Evolutionary conservation across 2,797 vertebrate species (phyloP).

Genomic region (Siniperca scherzeri): DNA sequence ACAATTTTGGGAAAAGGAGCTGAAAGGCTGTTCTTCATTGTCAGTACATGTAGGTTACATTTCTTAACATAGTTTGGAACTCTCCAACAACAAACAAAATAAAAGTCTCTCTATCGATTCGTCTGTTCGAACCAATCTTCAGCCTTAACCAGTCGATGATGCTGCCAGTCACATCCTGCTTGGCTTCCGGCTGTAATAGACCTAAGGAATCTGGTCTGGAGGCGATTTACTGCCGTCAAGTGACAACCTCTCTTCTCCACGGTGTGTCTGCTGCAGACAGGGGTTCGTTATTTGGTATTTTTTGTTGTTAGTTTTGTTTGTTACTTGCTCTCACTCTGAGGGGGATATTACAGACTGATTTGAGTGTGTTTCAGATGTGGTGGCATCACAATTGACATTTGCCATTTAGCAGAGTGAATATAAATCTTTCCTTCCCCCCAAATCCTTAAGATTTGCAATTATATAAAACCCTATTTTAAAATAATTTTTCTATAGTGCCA

Average conservation of each 20-base stretch:
- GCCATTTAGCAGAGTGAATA: slow-evolving; percentile 59
- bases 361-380: slow-evolving; percentile 36
- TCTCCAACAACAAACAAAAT: not conserved
- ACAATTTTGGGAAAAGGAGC: not conserved
- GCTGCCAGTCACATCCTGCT: slow-evolving; percentile 70
- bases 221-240: slow-evolving; percentile 61
- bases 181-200: slow-evolving; percentile 69
- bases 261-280: slow-evolving; percentile 28
- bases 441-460: not conserved
- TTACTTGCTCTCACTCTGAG: not conserved
- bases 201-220: slow-evolving; percentile 72
- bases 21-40: not conserved
- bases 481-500: too few relatives aligned
- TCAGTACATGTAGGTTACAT: not conserved
- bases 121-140: slow-evolving; percentile 67
- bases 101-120: slow-evolving; percentile 56
- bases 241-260: slow-evolving; percentile 45
- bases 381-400: slow-evolving; percentile 63
- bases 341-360: slow-evolving; percentile 49
- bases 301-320: slow-evolving; percentile 50
- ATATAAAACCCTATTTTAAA: too few relatives aligned
- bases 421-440: slow-evolving; percentile 22
- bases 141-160: slow-evolving; percentile 73
- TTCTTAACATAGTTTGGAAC: not conserved
- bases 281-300: slow-evolving; percentile 45